A percentile compares a stretch with the other conserved stretches of the same genome.
These are phyloP conservation scores for Diachasmimorpha longicaudata DNA, from an alignment of 1,140 invertebrate genomes.

Conservation along the genomic window DNA sequence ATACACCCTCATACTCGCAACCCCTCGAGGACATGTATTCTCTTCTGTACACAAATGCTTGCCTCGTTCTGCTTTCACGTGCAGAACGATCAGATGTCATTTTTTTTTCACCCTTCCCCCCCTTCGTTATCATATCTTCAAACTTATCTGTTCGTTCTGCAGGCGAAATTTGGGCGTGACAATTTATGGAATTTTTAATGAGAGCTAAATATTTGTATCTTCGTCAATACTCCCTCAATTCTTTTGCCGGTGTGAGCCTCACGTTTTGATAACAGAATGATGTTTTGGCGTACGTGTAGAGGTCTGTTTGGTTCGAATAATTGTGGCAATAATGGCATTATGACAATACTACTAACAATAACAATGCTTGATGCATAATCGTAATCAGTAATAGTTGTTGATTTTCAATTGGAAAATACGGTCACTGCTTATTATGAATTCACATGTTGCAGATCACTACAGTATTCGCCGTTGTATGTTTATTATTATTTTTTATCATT, in stretches of 20 bases:
- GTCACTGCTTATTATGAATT: not conserved
- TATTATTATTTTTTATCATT: not conserved
- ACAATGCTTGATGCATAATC: not conserved
- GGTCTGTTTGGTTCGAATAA: not conserved
- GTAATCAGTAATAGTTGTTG: not conserved
- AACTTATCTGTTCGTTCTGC: not conserved
- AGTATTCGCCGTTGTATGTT: not conserved
- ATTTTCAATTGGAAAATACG: not conserved
- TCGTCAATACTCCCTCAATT: not conserved
- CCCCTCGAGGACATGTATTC: constrained; percentile 15
- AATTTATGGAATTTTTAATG: constrained; percentile 2
- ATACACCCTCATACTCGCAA: not conserved
- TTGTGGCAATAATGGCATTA: not conserved
- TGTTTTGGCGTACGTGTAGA: not conserved
- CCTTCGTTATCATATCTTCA: constrained; percentile 2
- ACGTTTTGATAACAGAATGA: not conserved
- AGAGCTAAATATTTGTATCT: not conserved
- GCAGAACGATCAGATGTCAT: constrained; percentile 4
- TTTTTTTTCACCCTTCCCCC: not conserved
- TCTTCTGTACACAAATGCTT: constrained; percentile 13
- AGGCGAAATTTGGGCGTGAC: constrained; percentile 23
- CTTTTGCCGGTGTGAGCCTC: not conserved
- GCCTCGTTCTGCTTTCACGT: constrained; percentile 14
- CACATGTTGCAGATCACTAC: not conserved
- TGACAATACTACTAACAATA: not conserved